Evolutionary conservation across 2,888 invertebrate genomes (phyloP), one percentile per base, ranked within the genome.

Genomic region (Andricus quercusramuli): DNA sequence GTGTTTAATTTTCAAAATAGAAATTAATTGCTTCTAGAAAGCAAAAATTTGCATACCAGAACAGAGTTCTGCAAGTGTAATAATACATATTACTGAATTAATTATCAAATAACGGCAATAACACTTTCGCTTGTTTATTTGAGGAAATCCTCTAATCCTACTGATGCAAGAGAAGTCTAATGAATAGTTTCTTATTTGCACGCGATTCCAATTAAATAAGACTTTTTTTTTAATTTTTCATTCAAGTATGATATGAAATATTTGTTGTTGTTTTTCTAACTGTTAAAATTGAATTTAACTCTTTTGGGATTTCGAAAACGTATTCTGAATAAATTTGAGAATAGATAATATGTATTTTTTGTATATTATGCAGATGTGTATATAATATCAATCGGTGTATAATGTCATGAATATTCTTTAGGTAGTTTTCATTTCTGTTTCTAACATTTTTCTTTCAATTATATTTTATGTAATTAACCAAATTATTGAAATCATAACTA

Each of bases 41-140:
- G 25, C 15, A 25, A 17, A 68, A 68, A 68, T 2, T 68, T 68
- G 8, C 47, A 47, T 6, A 47, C 17, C 17, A 41, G 41, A 8
- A 13, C 59, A 22, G 22, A n/a, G 22, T 44, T 44, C 15, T 17
- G 25, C 8, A 68, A 44, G 25, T 25, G 44, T n/a, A 17, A 11
- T 47, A 68, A 68, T 47, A 17, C 25, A 29, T 11, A 47, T 29
- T 68, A 68, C 44, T 17, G 6, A 86, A 64, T 65, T 79, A 82
- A 78, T 41, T 79, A 70, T 62, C 77, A 70, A 29, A 59, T n/a
- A 68, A 68, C 47, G 44, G 9, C 70, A 44, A 66, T 11, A 68
- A 20, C 44, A 68, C 68, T 51, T 70, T 70, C 47, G 65, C 47
- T 56, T 79, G 59, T 44, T 59, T 17, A 66, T 32, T 59, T 44